phyloP scores from a whole-genome alignment of 2,888 invertebrate genomes.

The Drymonia ruficornis region DNA sequence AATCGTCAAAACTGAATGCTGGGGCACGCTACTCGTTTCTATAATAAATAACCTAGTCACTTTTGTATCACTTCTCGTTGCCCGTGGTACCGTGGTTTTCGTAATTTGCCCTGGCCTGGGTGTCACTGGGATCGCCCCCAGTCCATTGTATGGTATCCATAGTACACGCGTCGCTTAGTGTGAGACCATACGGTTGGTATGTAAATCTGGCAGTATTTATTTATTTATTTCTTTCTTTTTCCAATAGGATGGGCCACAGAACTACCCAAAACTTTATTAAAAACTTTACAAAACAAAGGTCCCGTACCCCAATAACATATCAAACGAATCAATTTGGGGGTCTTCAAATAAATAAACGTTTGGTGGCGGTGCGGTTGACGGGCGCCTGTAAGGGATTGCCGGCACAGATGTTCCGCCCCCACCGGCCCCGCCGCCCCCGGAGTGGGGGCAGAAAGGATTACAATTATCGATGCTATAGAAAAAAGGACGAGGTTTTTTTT shows the following conservation, averaged over 20 bases:
- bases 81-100: no score
- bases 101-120: no score
- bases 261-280: background rate
- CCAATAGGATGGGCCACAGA: background rate
- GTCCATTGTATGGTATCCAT: no score
- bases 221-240: no score
- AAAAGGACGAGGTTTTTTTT: slow-evolving; percentile 28
- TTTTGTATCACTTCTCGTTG: no score
- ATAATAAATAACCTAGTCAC: no score
- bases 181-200: no score
- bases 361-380: slow-evolving; percentile 70
- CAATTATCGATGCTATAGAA: slow-evolving; percentile 53
- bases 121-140: no score
- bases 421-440: slow-evolving; percentile 17
- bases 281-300: slow-evolving; percentile 19
- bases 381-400: slow-evolving; percentile 71
- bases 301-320: slow-evolving; percentile 43
- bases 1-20: no score
- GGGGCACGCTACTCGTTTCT: no score
- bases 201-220: no score
- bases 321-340: slow-evolving; percentile 75
- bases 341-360: slow-evolving; percentile 66
- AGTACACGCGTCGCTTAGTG: no score
- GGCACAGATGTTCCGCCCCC: slow-evolving; percentile 62
- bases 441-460: slow-evolving; percentile 47